Conservation (phyloP, 2,888 invertebrate genomes). For the Mellilla xanthometata region DNA sequence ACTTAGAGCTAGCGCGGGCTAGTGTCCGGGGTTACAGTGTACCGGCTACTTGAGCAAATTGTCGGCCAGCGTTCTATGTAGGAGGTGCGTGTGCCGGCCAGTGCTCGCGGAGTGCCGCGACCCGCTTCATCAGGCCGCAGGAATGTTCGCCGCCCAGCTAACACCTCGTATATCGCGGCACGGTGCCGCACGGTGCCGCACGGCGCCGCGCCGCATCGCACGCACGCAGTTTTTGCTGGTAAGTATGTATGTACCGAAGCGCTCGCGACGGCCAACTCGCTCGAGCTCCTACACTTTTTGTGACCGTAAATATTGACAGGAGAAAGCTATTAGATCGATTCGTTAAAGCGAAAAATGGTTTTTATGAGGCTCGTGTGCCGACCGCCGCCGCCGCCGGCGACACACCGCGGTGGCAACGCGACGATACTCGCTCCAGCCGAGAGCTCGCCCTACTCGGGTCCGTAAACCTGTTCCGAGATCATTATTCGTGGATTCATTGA, state of each 20-base stretch:
- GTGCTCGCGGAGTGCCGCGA: conserved; percentile 10
- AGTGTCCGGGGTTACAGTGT: conserved; percentile 14
- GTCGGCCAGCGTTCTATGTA: conserved; percentile 19
- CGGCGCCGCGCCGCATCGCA: conserved; percentile 3
- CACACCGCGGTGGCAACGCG: conserved; percentile 19
- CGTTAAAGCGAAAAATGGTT: conserved; percentile 33
- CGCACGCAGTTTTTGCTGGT: conserved; percentile 3
- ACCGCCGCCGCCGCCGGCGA: no score
- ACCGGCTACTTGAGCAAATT: conserved; percentile 20
- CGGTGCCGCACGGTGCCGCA: background rate
- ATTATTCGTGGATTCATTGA: conserved; percentile 23
- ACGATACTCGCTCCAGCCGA: conserved; percentile 19
- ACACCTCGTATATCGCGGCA: background rate
- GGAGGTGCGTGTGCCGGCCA: conserved; percentile 12
- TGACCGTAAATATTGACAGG: conserved; percentile 56
- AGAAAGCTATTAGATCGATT: conserved; percentile 54
- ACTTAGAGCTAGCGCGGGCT: conserved; percentile 5
- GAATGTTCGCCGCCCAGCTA: conserved; percentile 56
- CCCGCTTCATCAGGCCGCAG: conserved; percentile 59
- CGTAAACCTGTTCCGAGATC: conserved; percentile 19
- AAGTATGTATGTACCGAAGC: conserved; percentile 15
- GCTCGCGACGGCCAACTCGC: conserved; percentile 30
- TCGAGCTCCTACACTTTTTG: conserved; percentile 50
- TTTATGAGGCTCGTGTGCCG: conserved; percentile 20
- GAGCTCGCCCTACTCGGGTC: conserved; percentile 18